Evolutionary conservation across 2,888 invertebrate genomes (phyloP).

Genomic region (Lucinisca nassula): DNA sequence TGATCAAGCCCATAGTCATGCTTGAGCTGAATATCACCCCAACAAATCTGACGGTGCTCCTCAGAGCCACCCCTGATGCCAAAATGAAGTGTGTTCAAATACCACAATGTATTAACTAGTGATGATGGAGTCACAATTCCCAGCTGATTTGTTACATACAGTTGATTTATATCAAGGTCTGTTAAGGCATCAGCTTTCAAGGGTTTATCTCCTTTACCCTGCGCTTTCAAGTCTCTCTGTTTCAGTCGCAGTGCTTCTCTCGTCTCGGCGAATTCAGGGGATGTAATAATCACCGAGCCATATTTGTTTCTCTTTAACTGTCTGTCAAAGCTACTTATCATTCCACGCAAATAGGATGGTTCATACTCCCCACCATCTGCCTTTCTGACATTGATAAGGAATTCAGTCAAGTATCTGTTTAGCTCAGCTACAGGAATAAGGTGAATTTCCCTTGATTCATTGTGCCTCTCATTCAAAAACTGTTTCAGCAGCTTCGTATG

Average conservation of each 20-base stretch:
- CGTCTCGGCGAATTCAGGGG: not conserved
- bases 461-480: not conserved
- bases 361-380: not conserved
- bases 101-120: conserved; percentile 24
- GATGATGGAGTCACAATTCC: conserved; percentile 5
- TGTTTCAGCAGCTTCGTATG: not conserved
- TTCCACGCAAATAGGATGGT: not conserved
- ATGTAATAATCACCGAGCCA: not conserved
- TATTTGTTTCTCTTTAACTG: not conserved
- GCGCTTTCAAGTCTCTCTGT: not conserved
- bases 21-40: conserved; percentile 24
- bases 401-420: not conserved
- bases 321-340: not conserved
- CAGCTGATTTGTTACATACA: conserved; percentile 14
- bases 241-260: not conserved
- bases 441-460: not conserved
- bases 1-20: not conserved
- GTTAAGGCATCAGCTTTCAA: not conserved
- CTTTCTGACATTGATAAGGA: not conserved
- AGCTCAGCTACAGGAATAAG: not conserved
- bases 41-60: conserved; percentile 7
- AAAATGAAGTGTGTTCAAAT: conserved; percentile 29
- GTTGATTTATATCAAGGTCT: not conserved
- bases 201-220: conserved; percentile 21
- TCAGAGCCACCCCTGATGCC: conserved; percentile 21